Evolutionary conservation across 2,888 invertebrate genomes (phyloP).

Genomic region (Ormyrus nitidulus): DNA sequence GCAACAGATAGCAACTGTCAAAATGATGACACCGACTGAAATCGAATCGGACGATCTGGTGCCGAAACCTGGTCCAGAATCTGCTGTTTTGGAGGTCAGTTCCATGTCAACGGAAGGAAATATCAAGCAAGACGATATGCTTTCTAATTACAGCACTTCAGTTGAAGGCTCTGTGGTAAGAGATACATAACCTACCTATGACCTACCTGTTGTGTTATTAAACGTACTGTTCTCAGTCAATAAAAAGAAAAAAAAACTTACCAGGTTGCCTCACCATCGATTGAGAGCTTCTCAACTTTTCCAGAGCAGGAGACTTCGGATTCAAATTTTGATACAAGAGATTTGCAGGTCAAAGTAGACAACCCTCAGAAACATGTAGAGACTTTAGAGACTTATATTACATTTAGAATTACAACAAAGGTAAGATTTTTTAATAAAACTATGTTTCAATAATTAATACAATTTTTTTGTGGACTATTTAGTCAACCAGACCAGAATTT

Average conservation of each 20-base stretch:
- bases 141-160: constrained; percentile 72
- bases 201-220: constrained; percentile 26
- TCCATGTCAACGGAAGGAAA: constrained; percentile 66
- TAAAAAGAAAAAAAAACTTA: neutral
- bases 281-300: constrained; percentile 80
- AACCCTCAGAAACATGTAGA: constrained; percentile 85
- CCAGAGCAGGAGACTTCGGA: constrained; percentile 79
- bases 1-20: constrained; percentile 52
- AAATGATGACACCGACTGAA: constrained; percentile 71
- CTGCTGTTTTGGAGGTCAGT: constrained; percentile 70
- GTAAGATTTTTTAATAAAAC: constrained; percentile 69
- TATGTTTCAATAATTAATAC: neutral
- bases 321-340: constrained; percentile 77
- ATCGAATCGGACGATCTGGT: constrained; percentile 64
- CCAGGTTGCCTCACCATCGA: constrained; percentile 79
- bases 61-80: constrained; percentile 63
- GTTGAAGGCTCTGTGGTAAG: constrained; percentile 72
- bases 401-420: constrained; percentile 83
- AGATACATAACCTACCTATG: constrained; percentile 47
- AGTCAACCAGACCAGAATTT: constrained; percentile 81
- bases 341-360: constrained; percentile 82
- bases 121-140: constrained; percentile 60
- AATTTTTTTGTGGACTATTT: constrained; percentile 54
- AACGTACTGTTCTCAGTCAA: neutral
- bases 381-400: constrained; percentile 83